Conservation (phyloP, 2,888 invertebrate species). For the Idaea straminata region DNA sequence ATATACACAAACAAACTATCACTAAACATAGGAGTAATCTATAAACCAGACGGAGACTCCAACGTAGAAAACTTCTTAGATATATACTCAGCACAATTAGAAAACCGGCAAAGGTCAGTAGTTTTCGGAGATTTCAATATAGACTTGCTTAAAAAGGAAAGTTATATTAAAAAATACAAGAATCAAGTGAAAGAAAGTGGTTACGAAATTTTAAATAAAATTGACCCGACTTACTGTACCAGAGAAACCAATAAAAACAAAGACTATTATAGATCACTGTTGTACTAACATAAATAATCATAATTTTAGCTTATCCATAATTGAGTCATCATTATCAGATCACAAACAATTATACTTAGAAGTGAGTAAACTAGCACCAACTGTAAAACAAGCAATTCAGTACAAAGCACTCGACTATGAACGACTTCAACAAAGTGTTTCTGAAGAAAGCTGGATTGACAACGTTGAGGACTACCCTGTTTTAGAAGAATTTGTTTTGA, state of each 20-base stretch:
- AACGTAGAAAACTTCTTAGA: background rate
- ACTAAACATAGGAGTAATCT: slow-evolving; percentile 9
- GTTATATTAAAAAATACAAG: background rate
- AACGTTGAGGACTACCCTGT: background rate
- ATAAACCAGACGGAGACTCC: slow-evolving; percentile 6
- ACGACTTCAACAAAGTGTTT: background rate
- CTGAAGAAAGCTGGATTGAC: background rate
- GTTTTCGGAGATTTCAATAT: background rate
- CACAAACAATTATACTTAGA: background rate
- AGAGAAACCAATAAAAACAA: slow-evolving; percentile 17
- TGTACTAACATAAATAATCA: slow-evolving; percentile 19
- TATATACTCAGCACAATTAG: background rate
- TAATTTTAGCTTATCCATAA: slow-evolving; percentile 10
- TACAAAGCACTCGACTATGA: background rate
- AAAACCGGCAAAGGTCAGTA: background rate
- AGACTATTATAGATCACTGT: slow-evolving; percentile 24
- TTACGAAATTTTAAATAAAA: slow-evolving; percentile 18
- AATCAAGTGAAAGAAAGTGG: background rate
- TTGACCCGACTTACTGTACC: slow-evolving; percentile 14
- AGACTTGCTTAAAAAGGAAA: background rate
- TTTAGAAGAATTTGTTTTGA: background rate
- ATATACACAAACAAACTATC: slow-evolving; percentile 13
- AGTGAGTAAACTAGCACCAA: background rate
- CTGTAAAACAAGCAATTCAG: background rate
- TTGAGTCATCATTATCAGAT: slow-evolving; percentile 27